A percentile compares a stretch with the other conserved stretches of the same genome.
These are phyloP conservation scores for Drosophila willistoni DNA, from an alignment of 1,140 invertebrate genomes.

Conservation along the genomic window DNA sequence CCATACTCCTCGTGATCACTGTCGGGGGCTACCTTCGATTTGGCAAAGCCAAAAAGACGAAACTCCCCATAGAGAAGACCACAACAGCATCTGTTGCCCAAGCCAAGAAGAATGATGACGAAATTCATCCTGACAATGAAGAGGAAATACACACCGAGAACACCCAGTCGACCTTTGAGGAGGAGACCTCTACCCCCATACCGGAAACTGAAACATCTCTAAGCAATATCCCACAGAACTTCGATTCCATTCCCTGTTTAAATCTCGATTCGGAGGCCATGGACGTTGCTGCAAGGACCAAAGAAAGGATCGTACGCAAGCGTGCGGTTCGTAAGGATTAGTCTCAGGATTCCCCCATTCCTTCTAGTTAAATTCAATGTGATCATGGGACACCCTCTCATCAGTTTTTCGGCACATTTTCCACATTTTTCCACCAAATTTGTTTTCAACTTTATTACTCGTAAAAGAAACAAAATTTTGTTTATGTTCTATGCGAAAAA, in stretches of 20 bases:
- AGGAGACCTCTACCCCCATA: slow-evolving; percentile 37
- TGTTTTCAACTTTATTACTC: slow-evolving; percentile 32
- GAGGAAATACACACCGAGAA: slow-evolving; percentile 43
- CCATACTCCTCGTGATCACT: slow-evolving; percentile 86
- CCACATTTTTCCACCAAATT: not conserved
- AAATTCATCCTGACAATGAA: slow-evolving; percentile 40
- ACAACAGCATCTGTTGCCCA: too few relatives aligned
- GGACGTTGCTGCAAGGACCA: slow-evolving; percentile 34
- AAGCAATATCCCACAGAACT: too few relatives aligned
- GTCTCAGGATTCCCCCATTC: too few relatives aligned
- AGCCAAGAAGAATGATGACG: slow-evolving; percentile 39
- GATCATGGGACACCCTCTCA: too few relatives aligned
- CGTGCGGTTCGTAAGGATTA: slow-evolving; percentile 70
- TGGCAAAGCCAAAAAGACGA: slow-evolving; percentile 65
- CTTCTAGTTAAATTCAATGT: too few relatives aligned
- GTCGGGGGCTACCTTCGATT: slow-evolving; percentile 86
- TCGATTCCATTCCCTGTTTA: too few relatives aligned
- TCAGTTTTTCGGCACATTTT: not conserved
- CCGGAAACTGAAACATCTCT: too few relatives aligned
- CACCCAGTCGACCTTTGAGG: slow-evolving; percentile 72
- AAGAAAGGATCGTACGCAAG: slow-evolving; percentile 42
- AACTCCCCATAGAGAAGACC: too few relatives aligned
- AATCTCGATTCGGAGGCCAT: too few relatives aligned
- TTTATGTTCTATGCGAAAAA: slow-evolving; percentile 15
- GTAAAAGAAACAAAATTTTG: slow-evolving; percentile 33